phyloP scores from a whole-genome alignment of 2,888 invertebrate genomes.

The Zootermopsis nevadensis region DNA sequence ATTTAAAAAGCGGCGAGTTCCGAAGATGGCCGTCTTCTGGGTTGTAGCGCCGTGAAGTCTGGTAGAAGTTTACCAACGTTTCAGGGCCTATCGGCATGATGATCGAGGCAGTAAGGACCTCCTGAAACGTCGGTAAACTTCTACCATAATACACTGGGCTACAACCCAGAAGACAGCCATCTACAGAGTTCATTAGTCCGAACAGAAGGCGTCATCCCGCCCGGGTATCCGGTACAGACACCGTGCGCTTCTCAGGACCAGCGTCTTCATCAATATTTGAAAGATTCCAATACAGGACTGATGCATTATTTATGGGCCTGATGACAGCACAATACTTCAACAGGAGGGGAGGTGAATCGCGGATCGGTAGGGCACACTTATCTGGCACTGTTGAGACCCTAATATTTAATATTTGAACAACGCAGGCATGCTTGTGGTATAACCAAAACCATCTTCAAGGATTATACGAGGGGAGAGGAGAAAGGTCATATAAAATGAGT shows the following conservation, averaged over 20 bases:
- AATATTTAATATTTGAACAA: slow-evolving; percentile 18
- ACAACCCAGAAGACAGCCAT: too few species aligned
- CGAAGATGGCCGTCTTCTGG: too few species aligned
- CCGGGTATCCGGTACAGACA: not conserved
- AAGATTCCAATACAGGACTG: slow-evolving; percentile 2
- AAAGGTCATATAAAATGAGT: slow-evolving; percentile 11
- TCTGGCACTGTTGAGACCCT: not conserved
- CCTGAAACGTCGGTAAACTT: too few species aligned
- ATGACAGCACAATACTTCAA: slow-evolving; percentile 18
- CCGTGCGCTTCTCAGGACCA: not conserved
- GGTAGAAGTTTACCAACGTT: too few species aligned
- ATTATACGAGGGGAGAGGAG: not conserved
- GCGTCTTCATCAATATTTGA: slow-evolving; percentile 11
- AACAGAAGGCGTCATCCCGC: too few species aligned
- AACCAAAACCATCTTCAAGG: not conserved
- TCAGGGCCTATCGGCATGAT: too few species aligned
- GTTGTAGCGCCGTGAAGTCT: too few species aligned
- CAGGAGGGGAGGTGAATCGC: not conserved
- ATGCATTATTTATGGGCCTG: slow-evolving; percentile 11
- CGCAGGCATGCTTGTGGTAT: not conserved
- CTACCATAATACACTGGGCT: too few species aligned
- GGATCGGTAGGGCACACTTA: not conserved
- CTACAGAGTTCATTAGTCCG: too few species aligned
- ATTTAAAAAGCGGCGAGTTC: too few species aligned
- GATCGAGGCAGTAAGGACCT: too few species aligned